Evolutionary conservation across 1,140 invertebrate genomes (phyloP).

Genomic region (Camponotus pennsylvanicus): DNA sequence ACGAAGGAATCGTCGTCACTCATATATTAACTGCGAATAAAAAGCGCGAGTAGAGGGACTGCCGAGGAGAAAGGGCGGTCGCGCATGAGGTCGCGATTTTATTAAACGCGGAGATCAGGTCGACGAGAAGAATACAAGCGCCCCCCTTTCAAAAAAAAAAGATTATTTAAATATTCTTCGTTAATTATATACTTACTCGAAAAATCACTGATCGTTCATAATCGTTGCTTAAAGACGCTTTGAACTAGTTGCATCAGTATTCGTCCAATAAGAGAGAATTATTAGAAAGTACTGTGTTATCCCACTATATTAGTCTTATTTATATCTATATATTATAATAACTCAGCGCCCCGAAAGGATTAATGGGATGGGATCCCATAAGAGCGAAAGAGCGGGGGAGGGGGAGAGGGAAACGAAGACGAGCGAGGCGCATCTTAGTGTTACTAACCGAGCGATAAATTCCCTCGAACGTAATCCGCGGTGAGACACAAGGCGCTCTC

Average conservation of each 20-base stretch:
- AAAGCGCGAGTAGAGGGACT: conserved; percentile 9
- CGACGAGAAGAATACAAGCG: not conserved
- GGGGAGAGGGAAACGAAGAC: not conserved
- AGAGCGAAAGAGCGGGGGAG: not conserved
- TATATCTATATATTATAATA: not conserved
- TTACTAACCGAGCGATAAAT: conserved; percentile 73
- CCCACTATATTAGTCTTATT: not conserved
- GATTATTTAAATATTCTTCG: not conserved
- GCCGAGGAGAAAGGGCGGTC: not conserved
- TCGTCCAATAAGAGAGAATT: not conserved
- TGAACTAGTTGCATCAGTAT: not conserved
- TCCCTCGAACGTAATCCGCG: conserved; percentile 75
- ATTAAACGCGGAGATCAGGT: not conserved
- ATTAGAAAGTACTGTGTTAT: too few relatives aligned
- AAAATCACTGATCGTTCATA: not conserved
- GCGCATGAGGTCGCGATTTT: not conserved
- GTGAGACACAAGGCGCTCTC: conserved; percentile 72
- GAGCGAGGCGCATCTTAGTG: conserved; percentile 46
- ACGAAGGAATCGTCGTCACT: conserved; percentile 38
- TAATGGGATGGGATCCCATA: not conserved
- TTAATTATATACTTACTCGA: not conserved
- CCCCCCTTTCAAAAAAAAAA: not conserved
- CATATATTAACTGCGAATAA: conserved; percentile 41
- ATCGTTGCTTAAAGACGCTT: not conserved
- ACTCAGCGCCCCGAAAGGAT: conserved; percentile 10